These are phyloP conservation scores for Neotoxoptera formosana DNA, from an alignment of 1,140 invertebrate species.

Conservation along the genomic window DNA sequence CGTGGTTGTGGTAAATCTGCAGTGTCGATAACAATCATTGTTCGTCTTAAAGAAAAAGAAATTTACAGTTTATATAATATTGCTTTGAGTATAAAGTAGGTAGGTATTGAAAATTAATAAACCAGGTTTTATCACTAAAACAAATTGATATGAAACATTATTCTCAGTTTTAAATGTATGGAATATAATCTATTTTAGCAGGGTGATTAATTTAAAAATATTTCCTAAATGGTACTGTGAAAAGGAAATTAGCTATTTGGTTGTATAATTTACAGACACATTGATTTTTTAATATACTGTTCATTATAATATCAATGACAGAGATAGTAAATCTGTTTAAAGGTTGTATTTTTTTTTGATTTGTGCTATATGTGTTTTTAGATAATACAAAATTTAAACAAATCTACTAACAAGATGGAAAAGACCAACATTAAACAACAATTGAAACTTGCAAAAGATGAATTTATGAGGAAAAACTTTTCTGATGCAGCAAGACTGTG, in stretches of 20 bases:
- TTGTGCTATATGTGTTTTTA: conserved; percentile 35
- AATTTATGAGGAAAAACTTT: conserved; percentile 51
- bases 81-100: background rate
- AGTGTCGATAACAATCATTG: background rate
- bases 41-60: background rate
- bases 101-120: background rate
- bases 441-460: conserved; percentile 49
- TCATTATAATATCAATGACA: background rate
- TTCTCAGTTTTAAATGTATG: background rate
- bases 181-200: background rate
- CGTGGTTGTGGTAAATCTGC: background rate
- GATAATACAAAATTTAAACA: conserved; percentile 20
- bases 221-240: background rate
- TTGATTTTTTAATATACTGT: background rate
- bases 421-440: conserved; percentile 48
- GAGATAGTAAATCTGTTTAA: background rate
- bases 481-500: conserved; percentile 9
- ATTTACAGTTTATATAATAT: background rate
- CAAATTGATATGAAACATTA: background rate
- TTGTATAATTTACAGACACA: background rate
- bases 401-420: conserved; percentile 46
- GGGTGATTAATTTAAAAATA: background rate
- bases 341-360: background rate
- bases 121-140: background rate
- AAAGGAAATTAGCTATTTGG: background rate